Evolutionary conservation across 2,888 invertebrate species (phyloP).

Genomic region (Coelinius sp.): DNA sequence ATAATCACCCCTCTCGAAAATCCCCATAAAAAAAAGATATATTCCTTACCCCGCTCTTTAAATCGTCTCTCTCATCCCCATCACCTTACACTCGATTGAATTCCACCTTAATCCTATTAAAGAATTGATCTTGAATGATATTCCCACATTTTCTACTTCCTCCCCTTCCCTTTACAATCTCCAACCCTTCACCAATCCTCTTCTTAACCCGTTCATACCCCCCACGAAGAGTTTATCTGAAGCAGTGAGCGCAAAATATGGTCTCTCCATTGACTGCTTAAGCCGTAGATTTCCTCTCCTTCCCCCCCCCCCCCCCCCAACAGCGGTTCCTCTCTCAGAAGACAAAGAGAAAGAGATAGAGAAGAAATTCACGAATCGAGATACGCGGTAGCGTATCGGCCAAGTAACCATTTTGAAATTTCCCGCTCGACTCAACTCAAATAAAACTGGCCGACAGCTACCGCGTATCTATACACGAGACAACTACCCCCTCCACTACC

Average conservation of each 20-base stretch:
- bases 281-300: no score
- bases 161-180: neutral
- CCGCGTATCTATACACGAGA: no score
- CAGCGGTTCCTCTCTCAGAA: neutral
- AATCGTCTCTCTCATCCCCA: neutral
- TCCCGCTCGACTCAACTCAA: no score
- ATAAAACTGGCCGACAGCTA: no score
- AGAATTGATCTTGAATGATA: conserved; percentile 45
- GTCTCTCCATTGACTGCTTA: neutral
- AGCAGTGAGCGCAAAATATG: neutral
- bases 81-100: conserved; percentile 43
- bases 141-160: neutral
- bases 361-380: no score
- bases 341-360: no score
- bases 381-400: no score
- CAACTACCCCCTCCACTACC: no score
- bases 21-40: neutral
- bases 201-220: neutral
- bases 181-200: neutral
- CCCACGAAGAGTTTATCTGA: neutral
- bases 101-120: conserved; percentile 47
- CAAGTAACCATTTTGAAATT: no score
- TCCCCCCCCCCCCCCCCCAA: no score
- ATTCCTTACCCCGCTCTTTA: neutral
- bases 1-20: neutral